These are phyloP conservation scores for Oreochromis aureus DNA, from an alignment of 2,113 vertebrate species.

Conservation along the genomic window DNA sequence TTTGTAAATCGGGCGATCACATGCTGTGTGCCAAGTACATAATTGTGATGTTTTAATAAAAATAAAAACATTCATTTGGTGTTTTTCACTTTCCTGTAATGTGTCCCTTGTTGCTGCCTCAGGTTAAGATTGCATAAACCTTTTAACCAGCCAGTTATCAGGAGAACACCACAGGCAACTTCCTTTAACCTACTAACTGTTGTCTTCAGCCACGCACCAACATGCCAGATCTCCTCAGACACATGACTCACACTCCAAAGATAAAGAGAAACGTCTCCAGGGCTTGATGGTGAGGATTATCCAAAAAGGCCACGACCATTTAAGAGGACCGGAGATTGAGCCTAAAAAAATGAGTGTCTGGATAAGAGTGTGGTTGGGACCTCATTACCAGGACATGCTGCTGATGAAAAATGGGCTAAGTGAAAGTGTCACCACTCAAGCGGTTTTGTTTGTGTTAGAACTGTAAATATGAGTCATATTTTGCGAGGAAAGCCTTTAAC, in stretches of 20 bases:
- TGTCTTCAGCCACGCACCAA: background rate
- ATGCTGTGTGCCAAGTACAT: background rate
- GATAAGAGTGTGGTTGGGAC: background rate
- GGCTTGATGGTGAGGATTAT: background rate
- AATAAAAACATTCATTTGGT: background rate
- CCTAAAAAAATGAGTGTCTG: background rate
- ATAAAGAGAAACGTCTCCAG: background rate
- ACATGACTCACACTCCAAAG: background rate
- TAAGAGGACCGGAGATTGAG: background rate
- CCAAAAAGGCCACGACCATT: background rate
- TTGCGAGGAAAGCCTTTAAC: background rate
- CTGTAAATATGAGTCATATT: background rate
- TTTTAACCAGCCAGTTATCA: background rate
- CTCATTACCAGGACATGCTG: background rate
- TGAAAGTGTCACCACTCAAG: background rate
- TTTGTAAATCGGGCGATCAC: background rate
- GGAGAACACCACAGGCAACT: background rate
- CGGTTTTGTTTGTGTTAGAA: background rate
- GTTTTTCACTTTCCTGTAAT: background rate
- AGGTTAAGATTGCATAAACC: background rate
- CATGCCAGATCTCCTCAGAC: background rate
- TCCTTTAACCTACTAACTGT: background rate
- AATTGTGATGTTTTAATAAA: background rate
- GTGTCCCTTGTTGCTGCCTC: background rate
- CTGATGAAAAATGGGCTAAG: background rate